Evolutionary conservation across 2,797 vertebrate species (phyloP), one percentile per base, ranked within the genome.

Genomic region (Trematomus bernacchii): DNA sequence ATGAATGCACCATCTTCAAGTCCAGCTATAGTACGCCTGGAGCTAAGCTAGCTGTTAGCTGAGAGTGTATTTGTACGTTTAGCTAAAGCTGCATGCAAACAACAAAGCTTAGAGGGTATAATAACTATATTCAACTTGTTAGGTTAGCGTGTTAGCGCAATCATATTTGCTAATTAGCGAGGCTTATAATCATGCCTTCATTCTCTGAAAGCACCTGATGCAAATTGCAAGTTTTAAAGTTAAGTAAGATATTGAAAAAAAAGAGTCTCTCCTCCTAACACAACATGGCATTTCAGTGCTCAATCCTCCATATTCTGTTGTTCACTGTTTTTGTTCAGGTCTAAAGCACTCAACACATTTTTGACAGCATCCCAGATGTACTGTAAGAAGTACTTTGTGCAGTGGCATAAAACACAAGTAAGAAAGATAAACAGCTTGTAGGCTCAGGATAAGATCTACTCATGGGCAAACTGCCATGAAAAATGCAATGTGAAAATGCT

Each of bases 401-500:
- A 33, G 53, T 64, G 73, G 53, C 63, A 66, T 14, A 58, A 76
- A 80, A 62, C 59, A 72, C 27, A 33, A 30, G 64, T n/a, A 23
- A 19, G 67, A 65, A 40, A 67, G 66, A 81, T 55, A 47, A 82
- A 71, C 73, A 16, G 63, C 54, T 66, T 76, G 62, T 71, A 57
- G n/a, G 30, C 47, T 27, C 27, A 52, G 61, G 58, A 57, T 70
- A 54, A 42, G 73, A 80, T 37, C 19, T 57, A 54, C 60, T 71
- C 6, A 2, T 55, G 70, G 80, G 83, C 44, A 69, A 59, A 59
- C 21, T 27, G 53, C 27, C 66, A 62, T 47, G 21, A 83, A 51
- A 77, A 65, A 78, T 68, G 61, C 51, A 73, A 30, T 44, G 57
- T 69, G 50, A 85, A 79, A 84, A 79, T 54, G 72, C 87, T 71